Base-by-base conservation (phyloP, 1,140 invertebrate species). In the Popillia japonica region DNA sequence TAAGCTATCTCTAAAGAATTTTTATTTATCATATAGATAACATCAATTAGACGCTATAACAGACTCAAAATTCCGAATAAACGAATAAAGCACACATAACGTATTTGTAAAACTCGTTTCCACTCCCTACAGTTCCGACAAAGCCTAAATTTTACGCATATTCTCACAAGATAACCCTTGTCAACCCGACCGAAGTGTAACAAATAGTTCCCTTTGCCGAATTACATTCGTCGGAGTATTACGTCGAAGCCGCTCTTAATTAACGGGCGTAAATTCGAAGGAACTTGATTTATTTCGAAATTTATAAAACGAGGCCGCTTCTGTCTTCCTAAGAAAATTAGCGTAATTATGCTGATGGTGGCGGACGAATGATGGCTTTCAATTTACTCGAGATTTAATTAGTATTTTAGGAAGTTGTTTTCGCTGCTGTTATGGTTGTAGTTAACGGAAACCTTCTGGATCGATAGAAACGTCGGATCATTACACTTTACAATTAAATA, bases 351-450 rank as follows among this genome's bases (percentile, higher is more conserved):
- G 22, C 27, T 20, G 14, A 68, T 23, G 27, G 10, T 22, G 22
- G 22, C 59, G n/a, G 22, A 64, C 59, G 59, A 64, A 34, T 22
- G 61, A 68, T 22, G 61, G 61, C 61, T 17, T 68, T 68, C 61
- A 68, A 27, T 68, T 55, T 68, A 68, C 22, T 27, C 61, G 9
- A 23, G 27, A 68, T 68, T 34, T 68, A 34, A 68, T 68, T 68
- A 68, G 48, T 34, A 68, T 27, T 68, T 27, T 34, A 14, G 7
- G 22, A 23, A 68, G 61, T 68, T 34, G 61, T 68, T 68, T 9
- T 68, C 22, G 61, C 17, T 11, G 48, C 48, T 34, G 61, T 68
- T 68, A 68, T 34, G 44, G 44, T 68, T 68, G 61, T 68, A 14
- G 10, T 68, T 68, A 68, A 68, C 6, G 61, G 14, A 34, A 55